These are phyloP conservation scores for Cantharis flavilabris DNA, from an alignment of 2,888 invertebrate species.

Conservation along the genomic window DNA sequence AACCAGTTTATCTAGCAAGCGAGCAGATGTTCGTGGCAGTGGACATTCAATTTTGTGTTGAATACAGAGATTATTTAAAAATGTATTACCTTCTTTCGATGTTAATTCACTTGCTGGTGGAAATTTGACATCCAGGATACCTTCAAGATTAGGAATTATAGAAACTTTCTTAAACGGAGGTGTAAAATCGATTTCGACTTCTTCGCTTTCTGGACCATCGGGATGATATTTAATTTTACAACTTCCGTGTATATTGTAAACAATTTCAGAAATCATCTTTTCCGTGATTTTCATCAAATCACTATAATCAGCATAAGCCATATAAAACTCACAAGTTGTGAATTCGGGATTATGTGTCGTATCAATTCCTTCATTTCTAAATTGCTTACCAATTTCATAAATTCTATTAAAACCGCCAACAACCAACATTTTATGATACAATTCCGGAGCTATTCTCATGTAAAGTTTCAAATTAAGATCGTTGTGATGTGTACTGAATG, in stretches of 20 bases:
- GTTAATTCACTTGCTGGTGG: conserved; percentile 71
- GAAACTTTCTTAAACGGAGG: conserved; percentile 93
- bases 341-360: conserved; percentile 99
- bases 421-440: conserved; percentile 97
- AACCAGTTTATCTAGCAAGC: conserved; percentile 95
- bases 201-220: conserved; percentile 82
- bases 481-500: conserved; percentile 98
- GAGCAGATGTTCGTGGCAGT: conserved; percentile 87
- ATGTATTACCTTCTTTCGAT: conserved; percentile 64
- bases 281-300: conserved; percentile 95
- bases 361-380: conserved; percentile 99
- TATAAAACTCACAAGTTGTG: conserved; percentile 99
- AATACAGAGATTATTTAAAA: conserved; percentile 80
- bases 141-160: conserved; percentile 91
- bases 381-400: conserved; percentile 89
- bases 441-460: conserved; percentile 97
- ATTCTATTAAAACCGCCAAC: conserved; percentile 96
- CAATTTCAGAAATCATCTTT: conserved; percentile 90
- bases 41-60: conserved; percentile 84
- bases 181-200: conserved; percentile 90
- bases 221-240: conserved; percentile 93
- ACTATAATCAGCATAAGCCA: conserved; percentile 99
- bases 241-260: conserved; percentile 85
- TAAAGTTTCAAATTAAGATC: conserved; percentile 96
- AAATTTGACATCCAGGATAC: conserved; percentile 74